Evolutionary conservation across 2,113 vertebrate species (phyloP).

Genomic region (Leptocoma aspasia): DNA sequence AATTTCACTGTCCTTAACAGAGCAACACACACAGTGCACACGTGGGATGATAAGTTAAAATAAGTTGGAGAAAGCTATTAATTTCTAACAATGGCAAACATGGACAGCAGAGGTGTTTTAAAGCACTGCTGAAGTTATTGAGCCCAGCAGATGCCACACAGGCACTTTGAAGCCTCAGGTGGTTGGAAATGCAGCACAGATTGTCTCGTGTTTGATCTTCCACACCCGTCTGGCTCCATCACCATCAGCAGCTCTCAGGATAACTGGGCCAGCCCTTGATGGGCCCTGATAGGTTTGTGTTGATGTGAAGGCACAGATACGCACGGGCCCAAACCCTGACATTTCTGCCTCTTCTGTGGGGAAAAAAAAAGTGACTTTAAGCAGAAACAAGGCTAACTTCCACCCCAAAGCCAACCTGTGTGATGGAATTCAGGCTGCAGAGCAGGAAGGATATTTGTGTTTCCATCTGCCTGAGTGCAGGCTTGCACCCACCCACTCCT

Average conservation of each 20-base stretch:
- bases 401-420: neutral
- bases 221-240: neutral
- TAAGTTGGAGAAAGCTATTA: neutral
- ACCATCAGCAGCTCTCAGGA: neutral
- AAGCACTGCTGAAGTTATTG: fast-evolving
- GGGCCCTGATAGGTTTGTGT: neutral
- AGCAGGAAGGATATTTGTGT: neutral
- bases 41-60: neutral
- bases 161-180: neutral
- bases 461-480: neutral
- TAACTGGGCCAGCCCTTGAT: neutral
- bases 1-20: neutral
- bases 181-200: neutral
- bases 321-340: neutral
- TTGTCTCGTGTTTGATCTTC: neutral
- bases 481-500: neutral
- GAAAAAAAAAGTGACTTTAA: neutral
- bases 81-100: neutral
- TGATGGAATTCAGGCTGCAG: neutral
- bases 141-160: neutral
- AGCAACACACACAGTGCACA: neutral
- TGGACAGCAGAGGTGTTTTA: neutral
- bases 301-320: neutral
- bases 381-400: neutral
- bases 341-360: neutral